Evolutionary conservation across 2,797 vertebrate species (phyloP).

Genomic region (Leptodactylus fallax): DNA sequence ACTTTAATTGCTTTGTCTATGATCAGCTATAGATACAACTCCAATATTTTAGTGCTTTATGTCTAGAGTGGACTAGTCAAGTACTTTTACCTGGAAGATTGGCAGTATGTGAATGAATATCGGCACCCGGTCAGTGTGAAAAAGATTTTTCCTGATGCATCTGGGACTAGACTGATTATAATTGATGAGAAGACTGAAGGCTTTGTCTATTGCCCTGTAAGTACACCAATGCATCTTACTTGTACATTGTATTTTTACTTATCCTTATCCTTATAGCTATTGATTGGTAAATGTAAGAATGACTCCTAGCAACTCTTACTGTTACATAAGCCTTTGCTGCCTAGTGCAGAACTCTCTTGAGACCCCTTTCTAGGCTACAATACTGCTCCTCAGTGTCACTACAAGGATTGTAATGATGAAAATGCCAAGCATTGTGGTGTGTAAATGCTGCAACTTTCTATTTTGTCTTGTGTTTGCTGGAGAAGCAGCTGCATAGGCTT

Average conservation of each 20-base stretch:
- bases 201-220: slow-evolving; percentile 90
- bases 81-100: slow-evolving; percentile 94
- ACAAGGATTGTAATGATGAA: background rate
- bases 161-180: slow-evolving; percentile 87
- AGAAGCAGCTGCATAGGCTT: background rate
- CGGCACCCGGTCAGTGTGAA: slow-evolving; percentile 89
- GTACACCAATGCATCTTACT: slow-evolving; percentile 54
- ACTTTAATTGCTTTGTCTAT: no score
- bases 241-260: background rate
- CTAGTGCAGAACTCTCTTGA: background rate
- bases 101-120: slow-evolving; percentile 89
- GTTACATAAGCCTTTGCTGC: background rate
- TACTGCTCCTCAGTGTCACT: background rate
- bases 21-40: background rate
- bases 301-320: background rate
- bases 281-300: background rate
- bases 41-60: slow-evolving; percentile 53
- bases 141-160: slow-evolving; percentile 91
- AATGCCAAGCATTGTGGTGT: background rate
- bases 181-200: slow-evolving; percentile 94
- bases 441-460: no score
- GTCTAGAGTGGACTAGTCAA: slow-evolving; percentile 85
- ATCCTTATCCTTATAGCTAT: no score
- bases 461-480: no score
- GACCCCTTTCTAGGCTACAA: background rate